Conservation (phyloP, 2,888 invertebrate genomes). For the Mantis religiosa region DNA sequence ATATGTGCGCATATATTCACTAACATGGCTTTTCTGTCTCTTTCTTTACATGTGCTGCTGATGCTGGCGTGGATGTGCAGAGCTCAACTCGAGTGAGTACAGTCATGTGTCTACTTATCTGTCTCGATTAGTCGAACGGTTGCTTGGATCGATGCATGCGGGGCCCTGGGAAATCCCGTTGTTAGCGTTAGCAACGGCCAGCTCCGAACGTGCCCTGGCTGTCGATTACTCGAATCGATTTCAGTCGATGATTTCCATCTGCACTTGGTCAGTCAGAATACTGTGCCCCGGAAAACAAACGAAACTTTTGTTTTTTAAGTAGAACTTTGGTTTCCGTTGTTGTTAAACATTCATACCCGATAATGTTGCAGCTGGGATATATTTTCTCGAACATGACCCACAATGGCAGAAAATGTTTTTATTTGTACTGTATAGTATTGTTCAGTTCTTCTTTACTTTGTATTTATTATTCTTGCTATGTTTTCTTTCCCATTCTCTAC, state of each 20-base stretch:
- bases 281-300: not conserved
- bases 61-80: constrained; percentile 40
- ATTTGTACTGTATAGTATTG: not conserved
- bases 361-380: not conserved
- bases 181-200: not conserved
- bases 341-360: not conserved
- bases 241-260: not conserved
- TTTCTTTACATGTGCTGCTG: constrained; percentile 3
- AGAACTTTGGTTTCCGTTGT: not conserved
- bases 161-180: not conserved
- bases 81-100: constrained; percentile 62
- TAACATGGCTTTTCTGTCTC: not conserved
- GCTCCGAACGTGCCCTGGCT: not conserved
- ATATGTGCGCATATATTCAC: not conserved
- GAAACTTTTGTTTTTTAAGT: not conserved
- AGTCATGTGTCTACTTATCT: not conserved
- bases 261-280: not conserved
- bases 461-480: not conserved
- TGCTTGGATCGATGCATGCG: not conserved
- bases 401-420: not conserved
- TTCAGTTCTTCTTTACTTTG: not conserved
- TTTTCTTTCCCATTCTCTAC: not conserved
- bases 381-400: not conserved
- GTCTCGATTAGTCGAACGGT: not conserved
- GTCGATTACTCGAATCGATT: not conserved